Percentiles rank a stretch among this genome's conserved stretches.
Conservation (phyloP, 2,888 invertebrate genomes). For the Meiosimyza platycephala region DNA sequence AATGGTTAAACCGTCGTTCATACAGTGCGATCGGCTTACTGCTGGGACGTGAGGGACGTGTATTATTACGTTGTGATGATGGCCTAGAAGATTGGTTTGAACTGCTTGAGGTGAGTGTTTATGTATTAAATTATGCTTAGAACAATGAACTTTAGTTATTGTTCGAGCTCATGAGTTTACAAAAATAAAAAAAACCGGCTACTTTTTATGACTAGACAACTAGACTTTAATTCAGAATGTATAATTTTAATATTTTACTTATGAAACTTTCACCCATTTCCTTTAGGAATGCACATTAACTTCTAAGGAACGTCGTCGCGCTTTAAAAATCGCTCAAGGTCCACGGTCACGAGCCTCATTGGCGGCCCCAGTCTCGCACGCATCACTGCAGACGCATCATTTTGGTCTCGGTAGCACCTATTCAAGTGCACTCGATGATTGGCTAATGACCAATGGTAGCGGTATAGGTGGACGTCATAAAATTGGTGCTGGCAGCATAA, state of each 20-base stretch:
- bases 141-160: too few relatives aligned
- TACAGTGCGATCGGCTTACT: conserved; percentile 73
- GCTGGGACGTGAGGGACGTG: conserved; percentile 69
- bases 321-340: conserved; percentile 69
- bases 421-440: conserved; percentile 70
- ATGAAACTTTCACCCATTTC: neutral
- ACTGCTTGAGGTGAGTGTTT: conserved; percentile 69
- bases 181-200: too few relatives aligned
- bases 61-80: conserved; percentile 67
- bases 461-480: conserved; percentile 68
- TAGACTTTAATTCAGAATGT: too few relatives aligned
- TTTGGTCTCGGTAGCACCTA: conserved; percentile 67
- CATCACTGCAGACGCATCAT: conserved; percentile 64
- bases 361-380: conserved; percentile 66
- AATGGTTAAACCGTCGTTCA: conserved; percentile 75
- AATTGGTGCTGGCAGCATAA: conserved; percentile 60
- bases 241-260: too few relatives aligned
- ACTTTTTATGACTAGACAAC: too few relatives aligned
- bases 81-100: conserved; percentile 77
- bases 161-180: too few relatives aligned
- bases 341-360: conserved; percentile 66
- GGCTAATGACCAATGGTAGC: conserved; percentile 68
- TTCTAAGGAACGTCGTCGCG: conserved; percentile 74
- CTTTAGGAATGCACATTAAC: conserved; percentile 72
- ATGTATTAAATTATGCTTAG: neutral